Percentiles rank a stretch among this genome's conserved stretches.
These are phyloP conservation scores for Platichthys stellatus DNA, from an alignment of 2,113 vertebrate genomes.

Conservation along the genomic window DNA sequence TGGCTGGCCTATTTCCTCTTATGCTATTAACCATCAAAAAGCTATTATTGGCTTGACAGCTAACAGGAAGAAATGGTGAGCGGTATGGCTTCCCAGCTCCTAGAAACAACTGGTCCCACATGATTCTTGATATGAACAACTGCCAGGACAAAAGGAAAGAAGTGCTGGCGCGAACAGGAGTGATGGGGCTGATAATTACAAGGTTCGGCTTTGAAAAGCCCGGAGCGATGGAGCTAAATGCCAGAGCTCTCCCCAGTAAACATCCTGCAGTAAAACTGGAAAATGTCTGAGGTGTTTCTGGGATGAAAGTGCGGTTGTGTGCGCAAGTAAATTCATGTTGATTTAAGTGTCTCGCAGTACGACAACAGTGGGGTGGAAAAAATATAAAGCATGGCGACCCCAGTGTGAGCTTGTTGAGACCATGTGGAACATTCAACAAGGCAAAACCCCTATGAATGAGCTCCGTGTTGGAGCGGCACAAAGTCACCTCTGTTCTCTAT, in stretches of 20 bases:
- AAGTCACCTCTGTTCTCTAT: slow-evolving; percentile 74
- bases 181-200: slow-evolving; percentile 66
- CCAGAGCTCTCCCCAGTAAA: slow-evolving; percentile 59
- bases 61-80: slow-evolving; percentile 1
- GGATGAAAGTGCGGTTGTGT: slow-evolving; percentile 36
- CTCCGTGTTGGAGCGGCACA: slow-evolving; percentile 67
- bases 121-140: slow-evolving; percentile 18
- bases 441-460: slow-evolving; percentile 55
- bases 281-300: slow-evolving; percentile 53
- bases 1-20: slow-evolving; percentile 35
- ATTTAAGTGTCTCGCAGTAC: slow-evolving; percentile 1
- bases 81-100: slow-evolving; percentile 11
- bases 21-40: slow-evolving; percentile 42
- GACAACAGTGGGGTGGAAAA: slow-evolving; percentile 28
- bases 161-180: slow-evolving; percentile 23
- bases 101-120: slow-evolving; percentile 6
- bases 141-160: slow-evolving; percentile 47
- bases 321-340: slow-evolving; percentile 6
- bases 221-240: slow-evolving; percentile 34
- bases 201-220: slow-evolving; percentile 52
- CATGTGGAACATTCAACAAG: slow-evolving; percentile 56
- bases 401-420: slow-evolving; percentile 46
- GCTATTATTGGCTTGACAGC: slow-evolving; percentile 48
- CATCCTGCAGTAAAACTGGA: slow-evolving; percentile 75
- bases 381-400: slow-evolving; percentile 6